Conservation (phyloP, 2,113 vertebrate genomes). For the Elgaria multicarinata region DNA sequence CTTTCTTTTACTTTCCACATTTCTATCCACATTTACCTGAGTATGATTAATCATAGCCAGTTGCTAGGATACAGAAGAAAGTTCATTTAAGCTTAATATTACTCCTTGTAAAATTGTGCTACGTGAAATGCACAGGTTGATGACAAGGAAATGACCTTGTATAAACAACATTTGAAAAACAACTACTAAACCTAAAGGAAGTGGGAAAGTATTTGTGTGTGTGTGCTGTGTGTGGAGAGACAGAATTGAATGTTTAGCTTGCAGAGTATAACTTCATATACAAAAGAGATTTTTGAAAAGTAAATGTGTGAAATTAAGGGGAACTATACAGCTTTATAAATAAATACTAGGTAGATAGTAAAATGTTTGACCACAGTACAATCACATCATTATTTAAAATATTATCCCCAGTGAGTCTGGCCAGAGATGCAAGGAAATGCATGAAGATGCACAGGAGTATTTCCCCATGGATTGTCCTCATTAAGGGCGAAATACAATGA, state of each 20-base stretch:
- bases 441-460: background rate
- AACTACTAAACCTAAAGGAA: background rate
- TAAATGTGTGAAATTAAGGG: background rate
- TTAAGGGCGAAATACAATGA: background rate
- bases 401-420: background rate
- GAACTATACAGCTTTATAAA: background rate
- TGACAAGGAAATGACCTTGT: conserved; percentile 70
- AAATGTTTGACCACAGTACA: background rate
- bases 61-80: conserved; percentile 81
- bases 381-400: conserved; percentile 6
- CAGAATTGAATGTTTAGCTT: conserved; percentile 21
- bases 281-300: background rate
- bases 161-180: conserved; percentile 48
- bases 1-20: conserved; percentile 70
- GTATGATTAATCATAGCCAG: conserved; percentile 81
- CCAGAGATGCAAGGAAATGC: background rate
- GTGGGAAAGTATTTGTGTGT: conserved; percentile 4
- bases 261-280: conserved; percentile 5
- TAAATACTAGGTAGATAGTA: conserved; percentile 1
- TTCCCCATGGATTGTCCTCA: background rate
- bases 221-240: background rate
- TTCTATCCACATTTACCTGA: conserved; percentile 73
- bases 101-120: conserved; percentile 72
- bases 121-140: conserved; percentile 62
- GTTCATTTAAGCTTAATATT: conserved; percentile 79